Evolutionary conservation across 2,888 invertebrate genomes (phyloP).

Genomic region (Lucinisca nassula): DNA sequence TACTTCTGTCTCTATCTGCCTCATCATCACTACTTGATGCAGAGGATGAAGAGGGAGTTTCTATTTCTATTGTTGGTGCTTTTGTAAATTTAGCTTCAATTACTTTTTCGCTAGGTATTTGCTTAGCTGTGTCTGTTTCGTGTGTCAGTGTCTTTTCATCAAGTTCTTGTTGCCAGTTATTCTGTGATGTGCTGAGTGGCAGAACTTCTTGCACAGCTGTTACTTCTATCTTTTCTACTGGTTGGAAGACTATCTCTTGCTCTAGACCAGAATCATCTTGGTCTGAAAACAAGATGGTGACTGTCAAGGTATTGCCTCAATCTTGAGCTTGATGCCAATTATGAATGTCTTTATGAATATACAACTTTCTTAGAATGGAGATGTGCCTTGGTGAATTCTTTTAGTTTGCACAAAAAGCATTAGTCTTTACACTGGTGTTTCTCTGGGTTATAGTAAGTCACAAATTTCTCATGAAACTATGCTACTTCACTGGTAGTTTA

Average conservation of each 20-base stretch:
- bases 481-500: too few species aligned
- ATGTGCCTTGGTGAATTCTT: neutral
- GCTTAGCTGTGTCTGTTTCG: neutral
- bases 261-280: neutral
- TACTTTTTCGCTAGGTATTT: neutral
- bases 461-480: constrained; percentile 2
- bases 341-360: too few species aligned
- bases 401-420: neutral
- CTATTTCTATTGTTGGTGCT: constrained; percentile 1
- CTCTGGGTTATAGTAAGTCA: neutral
- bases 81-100: neutral
- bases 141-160: neutral
- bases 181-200: neutral
- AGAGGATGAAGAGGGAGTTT: neutral
- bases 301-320: neutral
- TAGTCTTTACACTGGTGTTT: neutral
- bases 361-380: neutral
- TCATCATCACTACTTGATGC: constrained; percentile 11
- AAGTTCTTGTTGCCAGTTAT: neutral
- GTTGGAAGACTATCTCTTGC: neutral
- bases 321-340: neutral
- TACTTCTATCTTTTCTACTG: neutral
- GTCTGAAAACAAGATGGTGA: neutral
- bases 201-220: neutral
- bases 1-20: neutral